Evolutionary conservation across 2,113 vertebrate species (phyloP), one percentile per base, ranked within the genome.

Genomic region (Uria aalge): DNA sequence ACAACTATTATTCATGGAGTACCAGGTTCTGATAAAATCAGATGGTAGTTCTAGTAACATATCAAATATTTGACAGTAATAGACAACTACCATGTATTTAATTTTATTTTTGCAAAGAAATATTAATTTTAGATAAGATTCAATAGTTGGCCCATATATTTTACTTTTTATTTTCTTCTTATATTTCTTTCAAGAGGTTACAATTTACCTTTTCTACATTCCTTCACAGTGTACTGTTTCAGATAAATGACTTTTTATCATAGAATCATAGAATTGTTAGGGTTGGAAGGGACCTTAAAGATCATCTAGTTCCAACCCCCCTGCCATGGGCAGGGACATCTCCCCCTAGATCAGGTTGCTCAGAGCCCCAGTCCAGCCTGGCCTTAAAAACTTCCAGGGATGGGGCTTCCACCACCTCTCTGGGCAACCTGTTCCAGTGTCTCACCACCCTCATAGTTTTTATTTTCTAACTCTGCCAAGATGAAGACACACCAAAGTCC

Each of bases 1-100:
- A 12, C 15, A 1, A 18, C 4, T 10, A 16, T 23, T 88, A 30
- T 57, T 57, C 7, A 47, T 11, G 5, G 3, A 2, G 2, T 48
- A 85, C 20, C 68, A 71, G 7, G 10, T 30, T 73, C 29, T 64
- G 6, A 34, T 29, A 36, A 73, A 90, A 81, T n/a, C 19, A 60
- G 26, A 8, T 47, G 9, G 3, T 43, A 50, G 7, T 69, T 63
- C 10, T 55, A 64, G 3, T 24, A 78, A 14, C 9, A 30, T 22
- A 63, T 18, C 1, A 80, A 84, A 60, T 53, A 67, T 41, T 68
- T 81, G 26, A 29, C 17, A 62, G 29, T 24, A 81, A 8, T 3
- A 21, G 11, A 64, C 34, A 68, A 3, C 7, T 40, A 10, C 8
- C 13, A 36, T 9, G 4, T 13, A 50, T 77, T 68, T 63, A 5